phyloP scores from a whole-genome alignment of 2,113 vertebrate genomes.

The Lasiurus cinereus region DNA sequence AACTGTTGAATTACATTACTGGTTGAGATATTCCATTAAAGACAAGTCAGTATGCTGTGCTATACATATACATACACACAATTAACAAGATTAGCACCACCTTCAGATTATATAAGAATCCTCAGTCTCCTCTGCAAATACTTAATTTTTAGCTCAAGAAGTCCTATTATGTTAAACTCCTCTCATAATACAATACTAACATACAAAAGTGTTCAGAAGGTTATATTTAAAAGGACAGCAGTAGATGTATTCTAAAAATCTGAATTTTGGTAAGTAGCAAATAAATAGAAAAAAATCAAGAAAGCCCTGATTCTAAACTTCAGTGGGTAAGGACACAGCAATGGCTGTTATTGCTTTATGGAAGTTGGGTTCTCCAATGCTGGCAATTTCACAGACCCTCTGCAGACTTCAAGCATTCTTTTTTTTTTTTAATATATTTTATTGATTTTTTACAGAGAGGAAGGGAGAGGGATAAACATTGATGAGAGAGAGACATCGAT shows the following conservation, averaged over 20 bases:
- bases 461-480: too few species aligned
- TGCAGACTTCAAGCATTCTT: background rate
- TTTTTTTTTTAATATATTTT: too few species aligned
- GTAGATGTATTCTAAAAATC: background rate
- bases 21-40: constrained; percentile 14
- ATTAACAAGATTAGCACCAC: background rate
- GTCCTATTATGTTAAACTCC: constrained; percentile 9
- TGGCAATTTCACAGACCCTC: background rate
- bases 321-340: background rate
- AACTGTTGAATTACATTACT: constrained; percentile 11
- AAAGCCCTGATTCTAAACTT: constrained; percentile 5
- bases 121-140: background rate
- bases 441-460: too few species aligned
- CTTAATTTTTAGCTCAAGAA: background rate
- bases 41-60: background rate
- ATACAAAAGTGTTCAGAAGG: background rate
- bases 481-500: too few species aligned
- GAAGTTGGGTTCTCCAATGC: background rate
- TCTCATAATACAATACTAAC: background rate
- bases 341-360: background rate
- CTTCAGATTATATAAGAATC: constrained; percentile 1
- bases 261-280: background rate
- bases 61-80: background rate
- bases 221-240: background rate
- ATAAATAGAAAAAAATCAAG: constrained; percentile 14